Evolutionary conservation across 92 coral and sea anemone genomes (phyloP).

Genomic region (Epizoanthus stellaris): DNA sequence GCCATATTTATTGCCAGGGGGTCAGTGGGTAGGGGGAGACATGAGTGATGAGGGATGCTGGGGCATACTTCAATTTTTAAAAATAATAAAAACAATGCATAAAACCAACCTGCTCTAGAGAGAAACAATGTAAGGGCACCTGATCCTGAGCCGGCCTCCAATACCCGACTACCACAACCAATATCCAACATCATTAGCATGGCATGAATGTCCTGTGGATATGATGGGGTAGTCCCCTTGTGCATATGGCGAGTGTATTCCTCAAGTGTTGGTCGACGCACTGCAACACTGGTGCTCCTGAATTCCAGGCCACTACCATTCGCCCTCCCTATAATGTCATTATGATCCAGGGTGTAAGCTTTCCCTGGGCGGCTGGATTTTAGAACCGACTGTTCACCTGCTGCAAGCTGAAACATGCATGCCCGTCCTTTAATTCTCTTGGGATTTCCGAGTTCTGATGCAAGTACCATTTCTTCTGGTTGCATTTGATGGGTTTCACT

Average conservation of each 20-base stretch:
- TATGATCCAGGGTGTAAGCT: slow-evolving; percentile 19
- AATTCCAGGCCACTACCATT: background rate
- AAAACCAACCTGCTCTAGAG: slow-evolving; percentile 41
- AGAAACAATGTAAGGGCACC: slow-evolving; percentile 53
- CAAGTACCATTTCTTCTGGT: too few species aligned
- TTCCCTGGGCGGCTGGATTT: slow-evolving; percentile 43
- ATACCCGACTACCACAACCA: slow-evolving; percentile 35
- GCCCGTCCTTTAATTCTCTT: slow-evolving; percentile 36
- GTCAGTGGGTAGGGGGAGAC: background rate
- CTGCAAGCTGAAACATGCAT: slow-evolving; percentile 17
- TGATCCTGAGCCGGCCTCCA: slow-evolving; percentile 60
- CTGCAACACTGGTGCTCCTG: slow-evolving; percentile 22
- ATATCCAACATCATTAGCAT: slow-evolving; percentile 53
- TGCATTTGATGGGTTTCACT: too few species aligned
- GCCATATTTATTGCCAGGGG: too few species aligned
- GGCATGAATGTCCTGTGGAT: slow-evolving; percentile 58
- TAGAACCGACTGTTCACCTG: slow-evolving; percentile 34
- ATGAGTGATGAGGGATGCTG: background rate
- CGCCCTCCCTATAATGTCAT: slow-evolving; percentile 31
- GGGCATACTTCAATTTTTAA: too few species aligned
- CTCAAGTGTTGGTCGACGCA: slow-evolving; percentile 39
- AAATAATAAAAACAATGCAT: background rate
- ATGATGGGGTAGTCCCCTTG: slow-evolving; percentile 53
- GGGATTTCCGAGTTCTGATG: too few species aligned
- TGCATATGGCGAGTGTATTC: slow-evolving; percentile 46